Evolutionary conservation across 2,797 vertebrate genomes (phyloP).

Genomic region (Pygocentrus nattereri): DNA sequence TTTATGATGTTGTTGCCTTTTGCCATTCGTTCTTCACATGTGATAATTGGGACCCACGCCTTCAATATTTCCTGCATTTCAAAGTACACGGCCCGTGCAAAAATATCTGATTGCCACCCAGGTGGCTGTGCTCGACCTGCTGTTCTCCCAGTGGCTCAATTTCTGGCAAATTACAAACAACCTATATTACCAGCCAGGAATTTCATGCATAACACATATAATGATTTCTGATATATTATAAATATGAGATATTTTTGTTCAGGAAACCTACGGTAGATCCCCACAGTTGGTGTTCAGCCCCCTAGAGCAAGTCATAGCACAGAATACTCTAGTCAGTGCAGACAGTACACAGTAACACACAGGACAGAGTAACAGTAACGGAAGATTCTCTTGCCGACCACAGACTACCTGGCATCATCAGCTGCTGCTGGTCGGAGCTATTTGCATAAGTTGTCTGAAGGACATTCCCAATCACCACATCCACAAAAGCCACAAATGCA

Average conservation of each 20-base stretch:
- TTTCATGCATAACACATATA: constrained; percentile 29
- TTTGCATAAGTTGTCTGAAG: constrained; percentile 62
- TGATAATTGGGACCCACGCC: constrained; percentile 71
- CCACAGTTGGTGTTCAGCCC: no score
- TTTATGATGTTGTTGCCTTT: constrained; percentile 55
- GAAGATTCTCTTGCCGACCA: constrained; percentile 20
- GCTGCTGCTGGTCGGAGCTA: neutral
- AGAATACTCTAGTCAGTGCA: no score
- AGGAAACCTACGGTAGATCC: no score
- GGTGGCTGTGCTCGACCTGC: constrained; percentile 64
- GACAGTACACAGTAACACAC: neutral
- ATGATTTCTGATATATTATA: no score
- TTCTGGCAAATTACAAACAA: constrained; percentile 63
- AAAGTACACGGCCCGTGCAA: constrained; percentile 59
- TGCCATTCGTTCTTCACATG: constrained; percentile 62
- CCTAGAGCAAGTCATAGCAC: no score
- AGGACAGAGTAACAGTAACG: neutral
- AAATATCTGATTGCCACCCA: constrained; percentile 72
- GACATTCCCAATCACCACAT: constrained; percentile 64
- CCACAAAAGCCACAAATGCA: constrained; percentile 67
- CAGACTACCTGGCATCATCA: neutral
- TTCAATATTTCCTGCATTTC: constrained; percentile 64
- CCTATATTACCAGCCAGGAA: constrained; percentile 39
- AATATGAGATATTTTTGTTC: no score
- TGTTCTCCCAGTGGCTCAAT: constrained; percentile 48